Evolutionary conservation across 2,888 invertebrate species (phyloP).

Genomic region (Pammene aurita): DNA sequence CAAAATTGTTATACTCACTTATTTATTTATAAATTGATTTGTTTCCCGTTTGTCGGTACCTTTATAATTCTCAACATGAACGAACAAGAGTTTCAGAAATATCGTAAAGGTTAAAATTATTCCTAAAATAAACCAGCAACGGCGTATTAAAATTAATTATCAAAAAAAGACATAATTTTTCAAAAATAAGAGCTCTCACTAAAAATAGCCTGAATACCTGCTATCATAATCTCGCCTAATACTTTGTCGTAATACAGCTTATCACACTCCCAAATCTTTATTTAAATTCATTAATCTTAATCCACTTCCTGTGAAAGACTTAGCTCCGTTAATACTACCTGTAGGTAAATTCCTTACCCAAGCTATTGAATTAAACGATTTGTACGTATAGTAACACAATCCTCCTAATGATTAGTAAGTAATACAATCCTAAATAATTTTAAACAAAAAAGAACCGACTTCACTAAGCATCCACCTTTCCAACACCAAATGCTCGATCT

Average conservation of each 20-base stretch:
- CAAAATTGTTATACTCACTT: too few relatives aligned
- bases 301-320: conserved; percentile 28
- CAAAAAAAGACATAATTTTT: not conserved
- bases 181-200: not conserved
- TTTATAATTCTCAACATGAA: too few relatives aligned
- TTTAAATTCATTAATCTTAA: conserved; percentile 33
- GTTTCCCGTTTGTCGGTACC: too few relatives aligned
- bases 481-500: too few relatives aligned
- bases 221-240: conserved; percentile 22
- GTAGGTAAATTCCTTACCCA: not conserved
- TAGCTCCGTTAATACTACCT: not conserved
- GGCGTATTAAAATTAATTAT: too few relatives aligned
- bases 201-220: not conserved
- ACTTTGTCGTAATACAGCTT: conserved; percentile 22
- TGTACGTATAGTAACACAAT: too few relatives aligned
- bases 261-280: conserved; percentile 12
- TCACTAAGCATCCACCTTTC: too few relatives aligned
- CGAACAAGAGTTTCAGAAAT: not conserved
- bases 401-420: too few relatives aligned
- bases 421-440: too few relatives aligned
- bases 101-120: too few relatives aligned
- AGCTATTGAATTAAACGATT: not conserved
- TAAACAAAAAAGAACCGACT: too few relatives aligned
- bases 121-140: not conserved
- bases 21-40: too few relatives aligned